Conservation (phyloP, 2,888 invertebrate genomes). For the Abrostola triplasia region DNA sequence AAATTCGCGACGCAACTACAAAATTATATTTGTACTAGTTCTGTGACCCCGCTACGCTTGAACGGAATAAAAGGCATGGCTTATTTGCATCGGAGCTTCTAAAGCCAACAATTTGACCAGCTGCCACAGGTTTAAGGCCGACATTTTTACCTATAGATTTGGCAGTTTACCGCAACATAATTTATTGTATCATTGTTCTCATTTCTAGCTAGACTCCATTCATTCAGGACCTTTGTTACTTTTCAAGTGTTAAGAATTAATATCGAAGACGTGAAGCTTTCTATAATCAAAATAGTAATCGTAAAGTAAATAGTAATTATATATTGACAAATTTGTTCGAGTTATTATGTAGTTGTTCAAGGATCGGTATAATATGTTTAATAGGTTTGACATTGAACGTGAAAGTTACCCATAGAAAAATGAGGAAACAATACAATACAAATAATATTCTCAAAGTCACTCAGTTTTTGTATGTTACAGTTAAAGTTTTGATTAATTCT, state of each 20-base stretch:
- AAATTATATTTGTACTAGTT: conserved; percentile 83
- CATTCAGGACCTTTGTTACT: conserved; percentile 38
- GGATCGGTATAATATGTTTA: too few species aligned
- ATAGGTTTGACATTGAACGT: too few species aligned
- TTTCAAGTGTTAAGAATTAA: conserved; percentile 20
- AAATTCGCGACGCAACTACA: conserved; percentile 61
- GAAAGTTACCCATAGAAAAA: too few species aligned
- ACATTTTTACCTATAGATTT: conserved; percentile 47
- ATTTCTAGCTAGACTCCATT: conserved; percentile 41
- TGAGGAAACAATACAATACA: too few species aligned
- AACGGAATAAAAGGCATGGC: conserved; percentile 77
- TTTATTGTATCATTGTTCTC: conserved; percentile 53
- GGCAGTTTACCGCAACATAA: conserved; percentile 53
- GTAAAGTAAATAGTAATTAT: neutral
- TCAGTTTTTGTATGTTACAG: too few species aligned
- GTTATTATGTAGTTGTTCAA: too few species aligned
- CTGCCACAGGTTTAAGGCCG: conserved; percentile 54
- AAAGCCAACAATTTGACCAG: conserved; percentile 66
- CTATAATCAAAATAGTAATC: neutral
- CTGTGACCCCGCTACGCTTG: conserved; percentile 85
- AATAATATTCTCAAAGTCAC: too few species aligned
- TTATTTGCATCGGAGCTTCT: conserved; percentile 71
- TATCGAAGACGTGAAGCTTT: neutral
- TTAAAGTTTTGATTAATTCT: too few species aligned
- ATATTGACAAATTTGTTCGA: too few species aligned